Conservation (phyloP, 2,888 invertebrate species). For the Caenorhabditis sp. region DNA sequence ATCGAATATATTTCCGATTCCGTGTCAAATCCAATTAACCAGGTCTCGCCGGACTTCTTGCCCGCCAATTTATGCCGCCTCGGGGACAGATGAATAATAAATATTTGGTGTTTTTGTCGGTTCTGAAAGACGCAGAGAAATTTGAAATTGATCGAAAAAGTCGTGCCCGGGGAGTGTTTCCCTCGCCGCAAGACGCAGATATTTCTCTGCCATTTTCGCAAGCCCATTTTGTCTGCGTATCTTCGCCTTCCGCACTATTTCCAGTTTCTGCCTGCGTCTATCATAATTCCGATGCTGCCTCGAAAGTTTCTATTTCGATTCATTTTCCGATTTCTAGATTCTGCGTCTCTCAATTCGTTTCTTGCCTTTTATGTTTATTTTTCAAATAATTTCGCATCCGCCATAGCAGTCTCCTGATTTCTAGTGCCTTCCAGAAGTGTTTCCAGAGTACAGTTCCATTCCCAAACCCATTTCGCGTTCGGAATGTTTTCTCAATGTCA, state of each 20-base stretch:
- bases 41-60: slow-evolving; percentile 9
- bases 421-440: no score
- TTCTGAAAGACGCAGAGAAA: slow-evolving; percentile 47
- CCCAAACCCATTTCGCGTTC: no score
- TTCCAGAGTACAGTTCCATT: no score
- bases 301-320: slow-evolving; percentile 3
- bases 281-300: slow-evolving; percentile 27
- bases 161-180: slow-evolving; percentile 1
- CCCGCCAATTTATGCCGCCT: slow-evolving; percentile 14
- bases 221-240: slow-evolving; percentile 22
- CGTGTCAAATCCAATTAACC: not conserved
- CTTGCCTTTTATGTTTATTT: slow-evolving; percentile 2
- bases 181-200: slow-evolving; percentile 28
- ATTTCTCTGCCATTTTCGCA: slow-evolving; percentile 28
- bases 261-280: slow-evolving; percentile 22
- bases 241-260: slow-evolving; percentile 2
- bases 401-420: no score
- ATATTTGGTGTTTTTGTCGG: not conserved
- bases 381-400: slow-evolving; percentile 34
- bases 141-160: slow-evolving; percentile 58
- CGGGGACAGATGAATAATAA: slow-evolving; percentile 9
- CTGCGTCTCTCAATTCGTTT: slow-evolving; percentile 23
- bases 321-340: slow-evolving; percentile 12
- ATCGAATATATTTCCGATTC: no score
- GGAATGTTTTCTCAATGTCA: not conserved